These are phyloP conservation scores for Rugalucina vietnamica DNA, from an alignment of 2,888 invertebrate species.

Conservation along the genomic window DNA sequence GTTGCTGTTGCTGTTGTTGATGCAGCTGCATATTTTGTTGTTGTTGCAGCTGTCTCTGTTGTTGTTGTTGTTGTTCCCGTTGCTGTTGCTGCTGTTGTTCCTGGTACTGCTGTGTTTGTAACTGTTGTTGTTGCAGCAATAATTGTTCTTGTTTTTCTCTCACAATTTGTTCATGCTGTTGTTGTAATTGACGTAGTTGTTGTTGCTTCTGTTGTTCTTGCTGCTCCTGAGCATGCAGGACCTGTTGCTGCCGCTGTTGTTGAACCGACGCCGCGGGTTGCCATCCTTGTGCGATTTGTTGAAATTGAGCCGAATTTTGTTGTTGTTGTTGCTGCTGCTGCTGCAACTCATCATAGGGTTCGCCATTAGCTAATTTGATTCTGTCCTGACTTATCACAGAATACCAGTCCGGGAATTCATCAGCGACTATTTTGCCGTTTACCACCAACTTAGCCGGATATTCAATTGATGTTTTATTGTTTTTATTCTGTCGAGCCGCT, in stretches of 20 bases:
- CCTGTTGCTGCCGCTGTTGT: not conserved
- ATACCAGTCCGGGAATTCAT: slow-evolving; percentile 20
- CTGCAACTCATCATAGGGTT: not conserved
- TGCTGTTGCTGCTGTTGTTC: not conserved
- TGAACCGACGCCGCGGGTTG: no score
- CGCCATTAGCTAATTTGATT: not conserved
- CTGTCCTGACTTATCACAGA: not conserved
- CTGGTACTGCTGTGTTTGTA: not conserved
- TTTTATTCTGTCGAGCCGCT: not conserved
- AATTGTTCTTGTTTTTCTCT: no score
- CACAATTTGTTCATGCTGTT: not conserved
- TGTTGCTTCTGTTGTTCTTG: not conserved
- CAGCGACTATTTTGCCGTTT: slow-evolving; percentile 9
- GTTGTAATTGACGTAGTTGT: not conserved
- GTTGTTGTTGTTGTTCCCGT: not conserved
- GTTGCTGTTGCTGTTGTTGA: not conserved
- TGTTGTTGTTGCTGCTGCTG: not conserved
- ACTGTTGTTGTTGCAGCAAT: not conserved
- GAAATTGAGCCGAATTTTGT: not conserved
- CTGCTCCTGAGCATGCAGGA: not conserved
- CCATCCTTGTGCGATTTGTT: not conserved
- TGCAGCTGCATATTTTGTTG: not conserved
- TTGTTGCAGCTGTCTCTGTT: not conserved
- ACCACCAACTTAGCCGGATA: slow-evolving; percentile 18
- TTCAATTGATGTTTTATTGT: not conserved